Evolutionary conservation across 2,797 vertebrate species (phyloP).

Genomic region (Rhinogobio ventralis): DNA sequence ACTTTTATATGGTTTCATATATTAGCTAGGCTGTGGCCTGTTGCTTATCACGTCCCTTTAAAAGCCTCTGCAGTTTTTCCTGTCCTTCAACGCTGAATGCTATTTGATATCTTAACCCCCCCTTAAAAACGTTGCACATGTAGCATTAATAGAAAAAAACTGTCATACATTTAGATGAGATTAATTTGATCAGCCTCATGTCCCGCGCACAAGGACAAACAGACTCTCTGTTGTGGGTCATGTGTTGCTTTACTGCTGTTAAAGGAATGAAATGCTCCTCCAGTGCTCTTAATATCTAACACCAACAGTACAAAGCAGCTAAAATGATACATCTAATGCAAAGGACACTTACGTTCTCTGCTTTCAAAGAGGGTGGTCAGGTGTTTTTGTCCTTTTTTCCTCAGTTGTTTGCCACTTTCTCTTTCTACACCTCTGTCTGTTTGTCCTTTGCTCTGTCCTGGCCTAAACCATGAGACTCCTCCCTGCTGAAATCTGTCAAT

Average conservation of each 20-base stretch:
- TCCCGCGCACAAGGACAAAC: conserved; percentile 25
- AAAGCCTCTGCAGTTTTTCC: neutral
- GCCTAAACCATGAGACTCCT: conserved; percentile 70
- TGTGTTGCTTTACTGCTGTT: conserved; percentile 15
- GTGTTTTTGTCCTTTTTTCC: conserved; percentile 19
- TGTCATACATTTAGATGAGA: neutral
- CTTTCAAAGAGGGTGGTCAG: conserved; percentile 11
- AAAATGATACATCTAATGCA: neutral
- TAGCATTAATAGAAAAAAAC: neutral
- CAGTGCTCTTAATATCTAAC: neutral
- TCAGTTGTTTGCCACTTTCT: conserved; percentile 45
- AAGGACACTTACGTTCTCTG: conserved; percentile 64
- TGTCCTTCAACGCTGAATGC: neutral
- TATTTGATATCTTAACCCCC: conserved; percentile 5
- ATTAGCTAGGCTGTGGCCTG: conserved; percentile 19
- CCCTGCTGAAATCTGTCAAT: conserved; percentile 66
- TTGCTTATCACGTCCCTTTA: neutral
- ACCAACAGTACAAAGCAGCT: neutral
- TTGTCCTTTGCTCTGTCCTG: conserved; percentile 81
- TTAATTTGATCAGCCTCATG: neutral
- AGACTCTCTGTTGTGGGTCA: neutral
- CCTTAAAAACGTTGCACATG: neutral
- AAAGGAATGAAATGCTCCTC: neutral
- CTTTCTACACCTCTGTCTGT: conserved; percentile 62
- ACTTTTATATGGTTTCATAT: neutral